Percentiles rank a stretch among this genome's conserved stretches.
These are phyloP conservation scores for Acrobasis suavella DNA, from an alignment of 2,888 invertebrate species.

Conservation along the genomic window DNA sequence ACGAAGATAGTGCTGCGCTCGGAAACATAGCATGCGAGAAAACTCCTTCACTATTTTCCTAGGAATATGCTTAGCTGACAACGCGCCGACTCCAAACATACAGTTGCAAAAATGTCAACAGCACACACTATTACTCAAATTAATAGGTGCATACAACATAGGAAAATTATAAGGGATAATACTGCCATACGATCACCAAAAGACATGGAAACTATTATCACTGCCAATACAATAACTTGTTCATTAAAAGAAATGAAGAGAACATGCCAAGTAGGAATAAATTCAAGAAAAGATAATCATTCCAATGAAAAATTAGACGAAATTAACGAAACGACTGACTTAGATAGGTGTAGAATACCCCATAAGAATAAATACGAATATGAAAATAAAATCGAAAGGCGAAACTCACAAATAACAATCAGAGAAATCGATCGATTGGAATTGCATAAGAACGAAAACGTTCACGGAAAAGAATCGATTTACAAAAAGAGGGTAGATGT, in stretches of 20 bases:
- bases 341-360: conserved; percentile 69
- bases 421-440: conserved; percentile 47
- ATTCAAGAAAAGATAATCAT: conserved; percentile 57
- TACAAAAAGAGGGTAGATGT: conserved; percentile 60
- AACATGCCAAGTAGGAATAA: conserved; percentile 41
- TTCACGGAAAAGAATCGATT: conserved; percentile 68
- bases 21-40: conserved; percentile 44
- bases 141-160: conserved; percentile 9
- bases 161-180: not conserved
- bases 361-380: conserved; percentile 52
- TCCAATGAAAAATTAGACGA: conserved; percentile 67
- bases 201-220: conserved; percentile 18
- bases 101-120: conserved; percentile 38
- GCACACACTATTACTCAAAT: not conserved
- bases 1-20: conserved; percentile 57
- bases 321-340: conserved; percentile 66
- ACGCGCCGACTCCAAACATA: conserved; percentile 32
- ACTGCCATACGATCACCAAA: conserved; percentile 7
- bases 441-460: conserved; percentile 62
- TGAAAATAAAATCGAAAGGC: conserved; percentile 54
- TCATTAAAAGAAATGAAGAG: conserved; percentile 21
- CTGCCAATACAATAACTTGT: conserved; percentile 4
- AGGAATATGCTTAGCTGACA: conserved; percentile 71
- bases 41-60: conserved; percentile 34
- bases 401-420: conserved; percentile 44